Evolutionary conservation across 2,113 vertebrate species (phyloP), one percentile per base, ranked within the genome.

Genomic region (Himantopus leucocephalus): DNA sequence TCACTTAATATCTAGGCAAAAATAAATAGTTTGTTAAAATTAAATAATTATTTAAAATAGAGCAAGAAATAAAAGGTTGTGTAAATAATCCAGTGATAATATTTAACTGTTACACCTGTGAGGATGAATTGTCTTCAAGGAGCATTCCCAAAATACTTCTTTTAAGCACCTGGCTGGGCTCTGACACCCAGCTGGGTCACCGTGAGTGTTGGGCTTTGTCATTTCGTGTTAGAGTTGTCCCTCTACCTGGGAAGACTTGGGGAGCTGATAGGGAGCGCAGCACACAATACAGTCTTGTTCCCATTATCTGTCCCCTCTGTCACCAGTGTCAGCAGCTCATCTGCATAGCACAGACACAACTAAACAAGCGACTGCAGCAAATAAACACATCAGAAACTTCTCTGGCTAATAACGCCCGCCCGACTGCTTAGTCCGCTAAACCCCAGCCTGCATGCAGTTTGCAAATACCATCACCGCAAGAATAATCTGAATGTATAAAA

Each of bases 311-410:
- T 90, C 71, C 71, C n/a, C 88, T 76, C 79, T 68, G 71, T 81
- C 59, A 60, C 58, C 81, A 82, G 87, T 53, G 89, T 58, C 90
- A 94, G 87, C 82, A 90, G 71, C 85, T 92, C 86, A 32, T 96
- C 91, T 92, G 91, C 77, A 32, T 50, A 37, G 86, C 79, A 88
- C 90, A 73, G 74, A 4, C 73, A 77, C 85, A 48, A 4, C 77
- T 63, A 2, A 66, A 29, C 17, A 16, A 55, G 73, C 56, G 59
- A 39, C 56, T 41, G 71, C 76, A 41, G 74, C 79, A 71, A 56
- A 43, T 58, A 88, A 85, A 63, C 72, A 23, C 63, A 14, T 19
- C 85, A 39, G 55, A 78, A 92, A 47, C 66, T 37, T 37, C 53
- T 50, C 3, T 17, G 62, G 55, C 8, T 66, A 18, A 29, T 47